Base-by-base conservation (phyloP, 2,113 vertebrate genomes). In the Emberiza fucata region DNA sequence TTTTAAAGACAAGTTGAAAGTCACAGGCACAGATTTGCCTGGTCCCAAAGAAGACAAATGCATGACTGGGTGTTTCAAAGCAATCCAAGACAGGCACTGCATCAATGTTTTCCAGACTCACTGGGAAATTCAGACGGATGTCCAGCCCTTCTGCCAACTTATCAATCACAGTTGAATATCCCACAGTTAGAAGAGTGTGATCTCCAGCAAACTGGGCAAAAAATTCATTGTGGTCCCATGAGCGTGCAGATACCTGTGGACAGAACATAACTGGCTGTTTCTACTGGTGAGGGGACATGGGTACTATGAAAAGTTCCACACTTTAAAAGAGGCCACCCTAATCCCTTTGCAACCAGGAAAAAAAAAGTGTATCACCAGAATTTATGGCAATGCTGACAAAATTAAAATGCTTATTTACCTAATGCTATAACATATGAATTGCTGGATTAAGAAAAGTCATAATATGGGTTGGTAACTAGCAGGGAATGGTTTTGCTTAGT, bases 161-260 rank as follows among this genome's bases (percentile, higher is more conserved):
- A 54, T 98, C 98, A 48, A 99, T 98, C 73, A 99, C 92, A 20
- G 98, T 95, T 5, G 98, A 98, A 95, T 99, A 99, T 44, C 99
- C 99, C 35, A 98, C 97, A 11, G 97, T 98, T 48, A 99, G 97
- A 37, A 99, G 97, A 17, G 99, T 99, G 93, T 99, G 99, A 94
- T 99, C 99, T 94, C 99, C 99, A 94, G 99, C 99, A 98, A 99
- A 99, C 96, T 99, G 99, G n/a, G 99, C 99, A 91, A 99, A 99
- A 94, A 99, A 99, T 94, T 99, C 99, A 69, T 99, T 99, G 97
- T 99, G 99, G 97, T 99, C 99, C 99, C 99, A 99, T 42, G 99
- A 99, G 72, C 99, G 98, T 54, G 99, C 99, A 2, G 99, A 99
- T 82, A 99, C 99, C 99, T 99, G 81, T 29, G 61, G 63, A 87